A percentile compares a stretch with the other conserved stretches of the same genome.
These are phyloP conservation scores for Pyrochroa serraticornis DNA, from an alignment of 2,888 invertebrate genomes.

Conservation along the genomic window DNA sequence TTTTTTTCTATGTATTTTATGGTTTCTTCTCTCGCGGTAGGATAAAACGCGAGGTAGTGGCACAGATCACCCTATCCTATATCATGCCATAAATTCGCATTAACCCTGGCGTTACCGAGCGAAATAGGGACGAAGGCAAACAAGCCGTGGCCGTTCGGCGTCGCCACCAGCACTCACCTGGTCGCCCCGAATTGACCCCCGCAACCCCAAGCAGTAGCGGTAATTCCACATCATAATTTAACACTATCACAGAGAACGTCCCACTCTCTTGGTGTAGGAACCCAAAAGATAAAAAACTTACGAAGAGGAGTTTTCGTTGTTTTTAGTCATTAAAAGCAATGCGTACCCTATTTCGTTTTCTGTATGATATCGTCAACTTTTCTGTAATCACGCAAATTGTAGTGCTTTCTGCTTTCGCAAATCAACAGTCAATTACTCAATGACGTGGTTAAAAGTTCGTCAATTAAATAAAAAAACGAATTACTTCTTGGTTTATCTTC, in stretches of 20 bases:
- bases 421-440: too few species aligned
- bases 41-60: conserved; percentile 32
- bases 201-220: conserved; percentile 22
- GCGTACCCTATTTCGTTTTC: too few species aligned
- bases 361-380: too few species aligned
- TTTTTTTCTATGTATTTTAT: conserved; percentile 32
- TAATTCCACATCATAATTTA: conserved; percentile 34
- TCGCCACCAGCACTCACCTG: conserved; percentile 13
- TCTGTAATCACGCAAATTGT: too few species aligned
- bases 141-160: conserved; percentile 5
- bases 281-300: too few species aligned
- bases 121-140: conserved; percentile 19
- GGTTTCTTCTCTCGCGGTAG: conserved; percentile 26
- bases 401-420: too few species aligned
- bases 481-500: too few species aligned
- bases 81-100: conserved; percentile 38
- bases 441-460: too few species aligned
- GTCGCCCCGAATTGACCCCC: conserved; percentile 12
- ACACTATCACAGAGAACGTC: conserved; percentile 29
- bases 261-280: conserved; percentile 10
- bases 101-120: conserved; percentile 23
- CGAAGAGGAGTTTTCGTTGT: too few species aligned
- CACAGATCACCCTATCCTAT: conserved; percentile 31
- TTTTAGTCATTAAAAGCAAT: too few species aligned
- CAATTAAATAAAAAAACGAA: too few species aligned